Conservation (phyloP, 2,888 invertebrate species). For the Dioctria rufipes region DNA sequence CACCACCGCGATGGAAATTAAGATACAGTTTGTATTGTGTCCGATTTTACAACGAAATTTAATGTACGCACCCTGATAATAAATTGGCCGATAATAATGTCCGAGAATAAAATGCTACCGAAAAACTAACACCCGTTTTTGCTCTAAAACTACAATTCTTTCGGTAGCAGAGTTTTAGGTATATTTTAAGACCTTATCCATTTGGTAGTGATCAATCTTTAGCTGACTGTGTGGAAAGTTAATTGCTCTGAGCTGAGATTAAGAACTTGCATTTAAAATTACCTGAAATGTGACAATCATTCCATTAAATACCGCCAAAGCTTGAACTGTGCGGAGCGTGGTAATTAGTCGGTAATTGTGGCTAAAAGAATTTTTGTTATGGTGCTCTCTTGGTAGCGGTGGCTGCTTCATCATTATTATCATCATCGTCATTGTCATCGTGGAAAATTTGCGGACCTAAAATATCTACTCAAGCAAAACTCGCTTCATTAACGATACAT, state of each 20-base stretch:
- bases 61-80: slow-evolving; percentile 19
- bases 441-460: slow-evolving; percentile 22
- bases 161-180: neutral
- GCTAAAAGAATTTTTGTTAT: slow-evolving; percentile 3
- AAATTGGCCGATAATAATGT: slow-evolving; percentile 16
- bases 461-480: slow-evolving; percentile 18
- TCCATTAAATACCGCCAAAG: slow-evolving; percentile 13
- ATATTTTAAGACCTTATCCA: too few species aligned
- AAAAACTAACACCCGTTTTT: neutral
- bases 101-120: neutral
- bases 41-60: slow-evolving; percentile 8
- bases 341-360: slow-evolving; percentile 31
- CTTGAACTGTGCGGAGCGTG: neutral
- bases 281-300: slow-evolving; percentile 1
- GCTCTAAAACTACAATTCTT: slow-evolving; percentile 11
- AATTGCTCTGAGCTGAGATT: too few species aligned
- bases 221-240: too few species aligned
- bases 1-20: neutral
- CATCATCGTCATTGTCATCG: too few species aligned
- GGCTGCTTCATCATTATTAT: neutral
- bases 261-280: neutral
- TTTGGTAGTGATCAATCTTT: too few species aligned
- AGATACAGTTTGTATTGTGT: slow-evolving; percentile 31
- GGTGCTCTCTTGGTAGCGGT: neutral
- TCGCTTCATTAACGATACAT: neutral